Conservation (phyloP, 2,888 invertebrate species). For the Eudasyphora cyanicolor region DNA sequence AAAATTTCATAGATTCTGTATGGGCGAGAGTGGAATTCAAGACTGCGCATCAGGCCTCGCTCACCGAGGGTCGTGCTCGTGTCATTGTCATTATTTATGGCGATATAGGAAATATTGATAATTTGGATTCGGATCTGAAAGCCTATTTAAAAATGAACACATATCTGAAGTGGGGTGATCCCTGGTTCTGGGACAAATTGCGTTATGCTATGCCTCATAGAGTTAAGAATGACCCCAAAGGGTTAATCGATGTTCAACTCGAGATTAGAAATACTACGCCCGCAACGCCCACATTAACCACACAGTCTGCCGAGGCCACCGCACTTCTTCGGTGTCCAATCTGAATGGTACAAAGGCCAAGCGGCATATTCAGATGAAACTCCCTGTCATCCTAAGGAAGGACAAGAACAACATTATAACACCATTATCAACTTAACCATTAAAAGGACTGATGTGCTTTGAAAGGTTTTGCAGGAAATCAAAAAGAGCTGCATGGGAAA, state of each 20-base stretch:
- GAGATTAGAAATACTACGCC: constrained; percentile 79
- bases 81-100: constrained; percentile 88
- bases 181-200: constrained; percentile 91
- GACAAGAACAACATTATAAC: constrained; percentile 16
- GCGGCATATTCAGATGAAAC: constrained; percentile 77
- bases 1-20: constrained; percentile 87
- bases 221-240: constrained; percentile 71
- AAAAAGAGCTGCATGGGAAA: neutral
- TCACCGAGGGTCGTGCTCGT: constrained; percentile 85
- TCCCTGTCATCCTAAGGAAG: neutral
- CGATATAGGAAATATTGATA: constrained; percentile 83
- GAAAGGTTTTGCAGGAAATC: constrained; percentile 6
- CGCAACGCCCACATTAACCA: constrained; percentile 77
- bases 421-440: constrained; percentile 26
- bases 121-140: constrained; percentile 85
- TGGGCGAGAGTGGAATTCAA: constrained; percentile 90
- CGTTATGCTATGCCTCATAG: constrained; percentile 87
- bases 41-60: constrained; percentile 86
- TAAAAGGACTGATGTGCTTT: constrained; percentile 47
- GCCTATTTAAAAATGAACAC: constrained; percentile 88
- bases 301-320: constrained; percentile 78
- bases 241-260: constrained; percentile 79
- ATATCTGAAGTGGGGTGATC: constrained; percentile 90
- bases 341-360: constrained; percentile 79
- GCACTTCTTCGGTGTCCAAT: constrained; percentile 77